phyloP scores from a whole-genome alignment of 1,140 invertebrate genomes.

The Pachypeltis micranthus region DNA sequence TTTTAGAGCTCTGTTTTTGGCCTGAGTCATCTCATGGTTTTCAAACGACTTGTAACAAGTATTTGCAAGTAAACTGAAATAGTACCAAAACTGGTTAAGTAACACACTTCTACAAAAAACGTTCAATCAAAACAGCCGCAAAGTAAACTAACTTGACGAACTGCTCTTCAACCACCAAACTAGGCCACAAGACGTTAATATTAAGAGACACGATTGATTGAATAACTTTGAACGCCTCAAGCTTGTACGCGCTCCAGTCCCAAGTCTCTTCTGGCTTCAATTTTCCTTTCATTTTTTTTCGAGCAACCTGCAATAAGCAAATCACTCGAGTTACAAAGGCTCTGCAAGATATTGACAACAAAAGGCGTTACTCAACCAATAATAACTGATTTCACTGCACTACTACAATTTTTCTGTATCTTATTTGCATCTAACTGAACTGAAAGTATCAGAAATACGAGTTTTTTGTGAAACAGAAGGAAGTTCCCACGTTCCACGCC shows the following conservation, averaged over 20 bases:
- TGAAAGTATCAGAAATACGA: no score
- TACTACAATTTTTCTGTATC: no score
- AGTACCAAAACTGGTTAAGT: slow-evolving; percentile 51
- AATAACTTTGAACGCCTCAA: slow-evolving; percentile 50
- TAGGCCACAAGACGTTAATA: slow-evolving; percentile 62
- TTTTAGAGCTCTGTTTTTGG: slow-evolving; percentile 49
- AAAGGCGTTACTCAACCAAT: no score
- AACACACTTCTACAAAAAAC: slow-evolving; percentile 22
- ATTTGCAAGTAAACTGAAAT: slow-evolving; percentile 77
- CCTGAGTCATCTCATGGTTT: slow-evolving; percentile 24
- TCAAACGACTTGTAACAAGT: slow-evolving; percentile 28
- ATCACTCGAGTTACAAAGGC: not conserved
- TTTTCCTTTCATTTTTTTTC: slow-evolving; percentile 31
- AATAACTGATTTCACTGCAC: no score
- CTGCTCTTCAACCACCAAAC: slow-evolving; percentile 67
- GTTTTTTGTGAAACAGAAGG: no score
- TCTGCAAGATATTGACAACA: no score
- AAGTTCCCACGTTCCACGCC: no score
- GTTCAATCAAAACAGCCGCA: not conserved
- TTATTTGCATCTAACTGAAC: no score
- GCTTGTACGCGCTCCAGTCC: slow-evolving; percentile 44
- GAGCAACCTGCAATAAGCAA: not conserved
- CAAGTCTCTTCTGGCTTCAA: slow-evolving; percentile 33
- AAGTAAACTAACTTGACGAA: slow-evolving; percentile 58
- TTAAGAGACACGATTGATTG: slow-evolving; percentile 52